phyloP scores from a whole-genome alignment of 1,140 invertebrate genomes.

The Scylla paramamosain region DNA sequence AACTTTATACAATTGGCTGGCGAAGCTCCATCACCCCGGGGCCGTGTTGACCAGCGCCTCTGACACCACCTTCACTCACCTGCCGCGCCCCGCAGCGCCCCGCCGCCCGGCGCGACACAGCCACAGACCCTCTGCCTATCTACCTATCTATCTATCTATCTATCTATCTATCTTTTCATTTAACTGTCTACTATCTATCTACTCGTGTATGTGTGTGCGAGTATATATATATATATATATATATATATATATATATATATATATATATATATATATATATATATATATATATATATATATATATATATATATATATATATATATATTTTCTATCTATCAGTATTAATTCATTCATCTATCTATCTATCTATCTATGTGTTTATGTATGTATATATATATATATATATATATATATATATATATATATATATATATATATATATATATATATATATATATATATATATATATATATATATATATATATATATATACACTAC shows the following conservation, averaged over 20 bases:
- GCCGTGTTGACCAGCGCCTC: background rate
- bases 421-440: too few relatives aligned
- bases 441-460: too few relatives aligned
- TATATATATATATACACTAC: background rate
- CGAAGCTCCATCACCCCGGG: slow-evolving; percentile 38
- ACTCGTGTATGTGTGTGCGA: background rate
- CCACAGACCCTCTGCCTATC: background rate
- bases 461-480: too few relatives aligned
- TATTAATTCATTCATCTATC: background rate
- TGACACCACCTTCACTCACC: slow-evolving; percentile 12
- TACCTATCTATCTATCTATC: background rate
- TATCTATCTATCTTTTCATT: background rate
- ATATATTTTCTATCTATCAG: background rate
- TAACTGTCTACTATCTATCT: background rate
- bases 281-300: too few relatives aligned
- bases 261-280: slow-evolving; percentile 21
- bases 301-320: too few relatives aligned
- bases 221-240: background rate
- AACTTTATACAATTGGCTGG: slow-evolving; percentile 54
- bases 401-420: too few relatives aligned
- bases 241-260: slow-evolving; percentile 46
- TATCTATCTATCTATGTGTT: background rate
- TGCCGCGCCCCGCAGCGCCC: too few relatives aligned
- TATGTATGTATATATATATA: too few relatives aligned
- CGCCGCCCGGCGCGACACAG: background rate